A percentile compares a stretch with the other conserved stretches of the same genome.
These are phyloP conservation scores for Litocranius walleri DNA, from an alignment of 2,113 vertebrate genomes.

Conservation along the genomic window DNA sequence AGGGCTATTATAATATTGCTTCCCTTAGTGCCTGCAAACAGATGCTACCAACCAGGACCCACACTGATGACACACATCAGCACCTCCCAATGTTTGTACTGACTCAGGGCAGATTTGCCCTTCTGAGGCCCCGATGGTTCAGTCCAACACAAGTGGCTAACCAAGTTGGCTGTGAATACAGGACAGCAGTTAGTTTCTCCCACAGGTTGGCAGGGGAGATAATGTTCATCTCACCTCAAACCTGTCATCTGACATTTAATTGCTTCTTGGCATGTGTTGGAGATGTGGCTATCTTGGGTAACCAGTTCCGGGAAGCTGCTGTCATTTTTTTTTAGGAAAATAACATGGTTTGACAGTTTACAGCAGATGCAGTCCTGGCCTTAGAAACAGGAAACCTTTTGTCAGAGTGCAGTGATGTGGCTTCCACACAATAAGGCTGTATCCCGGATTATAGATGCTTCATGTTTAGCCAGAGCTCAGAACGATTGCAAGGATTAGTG, in stretches of 20 bases:
- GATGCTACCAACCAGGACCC: neutral
- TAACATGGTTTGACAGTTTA: neutral
- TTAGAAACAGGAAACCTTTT: neutral
- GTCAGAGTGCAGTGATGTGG: neutral
- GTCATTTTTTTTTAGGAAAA: conserved; percentile 32
- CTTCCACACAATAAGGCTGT: neutral
- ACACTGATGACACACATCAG: neutral
- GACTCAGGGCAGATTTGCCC: neutral
- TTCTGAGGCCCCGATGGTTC: neutral
- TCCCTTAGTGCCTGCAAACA: neutral
- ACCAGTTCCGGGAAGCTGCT: neutral
- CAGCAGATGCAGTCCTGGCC: neutral
- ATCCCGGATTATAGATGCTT: neutral
- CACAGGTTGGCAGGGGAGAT: neutral
- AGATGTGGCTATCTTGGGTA: neutral
- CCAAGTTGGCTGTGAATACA: neutral
- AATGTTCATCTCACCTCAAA: neutral
- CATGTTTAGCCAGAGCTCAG: neutral
- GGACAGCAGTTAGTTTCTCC: neutral
- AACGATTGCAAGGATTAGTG: neutral
- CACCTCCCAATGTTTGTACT: neutral
- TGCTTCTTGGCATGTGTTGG: neutral
- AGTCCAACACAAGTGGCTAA: neutral
- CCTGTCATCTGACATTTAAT: neutral
- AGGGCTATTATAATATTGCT: neutral